phyloP scores from a whole-genome alignment of 2,888 invertebrate genomes.

The Acrobasis suavella region DNA sequence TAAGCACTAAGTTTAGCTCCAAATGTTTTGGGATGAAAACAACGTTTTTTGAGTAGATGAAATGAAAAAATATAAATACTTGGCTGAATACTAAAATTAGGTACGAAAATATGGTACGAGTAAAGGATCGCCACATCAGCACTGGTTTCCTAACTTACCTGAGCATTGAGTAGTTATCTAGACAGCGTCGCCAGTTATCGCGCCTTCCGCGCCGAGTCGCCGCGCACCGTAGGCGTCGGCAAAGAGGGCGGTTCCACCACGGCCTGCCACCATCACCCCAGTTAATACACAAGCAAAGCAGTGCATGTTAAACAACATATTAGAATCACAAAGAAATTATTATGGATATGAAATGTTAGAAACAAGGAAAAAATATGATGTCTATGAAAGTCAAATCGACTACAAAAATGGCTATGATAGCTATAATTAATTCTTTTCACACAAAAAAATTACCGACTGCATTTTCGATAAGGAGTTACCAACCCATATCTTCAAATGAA shows the following conservation, averaged over 20 bases:
- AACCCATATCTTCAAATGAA: no score
- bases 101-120: not conserved
- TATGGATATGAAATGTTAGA: not conserved
- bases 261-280: conserved; percentile 49
- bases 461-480: no score
- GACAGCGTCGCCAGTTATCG: conserved; percentile 62
- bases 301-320: conserved; percentile 37
- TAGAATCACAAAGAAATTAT: not conserved
- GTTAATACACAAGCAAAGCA: conserved; percentile 43
- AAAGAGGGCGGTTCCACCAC: conserved; percentile 55
- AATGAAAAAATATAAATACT: no score
- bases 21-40: no score
- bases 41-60: no score
- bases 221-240: conserved; percentile 66
- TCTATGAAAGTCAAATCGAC: no score
- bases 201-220: conserved; percentile 64
- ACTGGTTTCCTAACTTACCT: conserved; percentile 32
- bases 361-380: no score
- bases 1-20: no score
- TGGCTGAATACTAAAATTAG: not conserved
- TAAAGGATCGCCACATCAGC: not conserved
- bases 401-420: no score
- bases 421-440: no score
- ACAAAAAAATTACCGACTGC: no score
- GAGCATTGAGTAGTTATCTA: conserved; percentile 48